Base-by-base conservation (phyloP, 2,797 vertebrate species). In the Cyclopterus lumpus region DNA sequence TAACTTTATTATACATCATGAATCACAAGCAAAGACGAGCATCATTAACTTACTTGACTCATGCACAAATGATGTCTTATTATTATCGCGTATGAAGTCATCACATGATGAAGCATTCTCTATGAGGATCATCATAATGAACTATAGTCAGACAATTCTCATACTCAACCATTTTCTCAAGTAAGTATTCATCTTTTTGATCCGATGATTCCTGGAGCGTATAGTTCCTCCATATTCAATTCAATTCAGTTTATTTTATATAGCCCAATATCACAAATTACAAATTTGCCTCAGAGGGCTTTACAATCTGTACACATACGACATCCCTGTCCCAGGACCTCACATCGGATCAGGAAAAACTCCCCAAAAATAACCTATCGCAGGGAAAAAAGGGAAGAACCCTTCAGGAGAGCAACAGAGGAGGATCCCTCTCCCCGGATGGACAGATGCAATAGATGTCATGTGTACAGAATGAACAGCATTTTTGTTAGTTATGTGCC, bases 121-220 rank as follows among this genome's bases (percentile, higher is more conserved):
- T 42, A 49, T 15, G n/a, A 80, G 46, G 28, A 57, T 73, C 24
- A 57, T 73, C 24, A 60, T 38, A 9, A 77, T 61, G 14, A 75
- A 66, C 38, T 34, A 60, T 10, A 85, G 75, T 82, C 58, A 63
- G 70, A 60, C 67, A 63, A 53, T 57, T 14, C 64, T 54, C 15
- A 36, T 38, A 46, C 62, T 42, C 20, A 84, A 81, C 68, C 63
- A 71, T 82, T 83, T 80, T 79, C 69, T 85, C 57, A 68, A 79
- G 60, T 82, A 69, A 32, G 55, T 72, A 28, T 55, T 70, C 8
- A 71, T 82, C 46, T 60, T 71, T 36, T 54, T 89, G 65, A 71
- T 79, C n/a, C 1, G 16, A 61, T 80, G 78, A 82, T 61, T 80
- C 55, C 70, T 57, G 40, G 61, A 81, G 73, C n/a, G 3, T 66